Evolutionary conservation across 2,797 vertebrate species (phyloP).

Genomic region (Sebastes aleutianus): DNA sequence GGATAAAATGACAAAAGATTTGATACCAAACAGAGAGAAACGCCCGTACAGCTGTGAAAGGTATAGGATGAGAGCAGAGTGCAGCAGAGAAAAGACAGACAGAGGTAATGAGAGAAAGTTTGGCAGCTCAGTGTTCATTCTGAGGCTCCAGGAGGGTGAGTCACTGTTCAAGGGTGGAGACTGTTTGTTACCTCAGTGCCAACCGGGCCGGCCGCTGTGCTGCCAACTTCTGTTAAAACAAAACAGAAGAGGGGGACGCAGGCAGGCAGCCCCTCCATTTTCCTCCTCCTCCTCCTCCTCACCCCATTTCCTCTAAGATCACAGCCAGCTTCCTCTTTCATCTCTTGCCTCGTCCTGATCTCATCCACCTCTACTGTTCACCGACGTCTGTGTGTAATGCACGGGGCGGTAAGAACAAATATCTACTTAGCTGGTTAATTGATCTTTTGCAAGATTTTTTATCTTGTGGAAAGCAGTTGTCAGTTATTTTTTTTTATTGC

Average conservation of each 20-base stretch:
- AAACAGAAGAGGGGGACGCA: constrained; percentile 28
- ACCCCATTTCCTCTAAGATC: constrained; percentile 43
- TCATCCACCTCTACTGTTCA: constrained; percentile 11
- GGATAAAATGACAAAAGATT: background rate
- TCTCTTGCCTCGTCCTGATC: constrained; percentile 32
- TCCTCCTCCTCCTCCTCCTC: constrained; percentile 14
- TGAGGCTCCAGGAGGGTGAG: constrained; percentile 10
- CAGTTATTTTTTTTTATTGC: background rate
- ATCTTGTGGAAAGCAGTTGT: background rate
- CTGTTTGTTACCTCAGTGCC: constrained; percentile 31
- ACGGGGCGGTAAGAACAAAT: background rate
- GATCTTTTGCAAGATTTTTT: background rate
- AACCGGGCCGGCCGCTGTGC: constrained; percentile 8
- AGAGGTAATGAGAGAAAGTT: constrained; percentile 20
- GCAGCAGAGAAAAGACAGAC: background rate
- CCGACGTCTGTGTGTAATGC: background rate
- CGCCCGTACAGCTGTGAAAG: background rate
- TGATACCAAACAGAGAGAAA: background rate
- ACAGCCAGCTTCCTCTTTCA: constrained; percentile 62
- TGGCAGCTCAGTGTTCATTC: constrained; percentile 23
- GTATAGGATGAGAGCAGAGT: background rate
- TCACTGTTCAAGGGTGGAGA: constrained; percentile 47
- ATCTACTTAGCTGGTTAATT: background rate
- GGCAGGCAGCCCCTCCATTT: background rate
- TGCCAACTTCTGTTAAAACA: constrained; percentile 57